Evolutionary conservation across 2,797 vertebrate genomes (phyloP).

Genomic region (Ctenopoma multispine): DNA sequence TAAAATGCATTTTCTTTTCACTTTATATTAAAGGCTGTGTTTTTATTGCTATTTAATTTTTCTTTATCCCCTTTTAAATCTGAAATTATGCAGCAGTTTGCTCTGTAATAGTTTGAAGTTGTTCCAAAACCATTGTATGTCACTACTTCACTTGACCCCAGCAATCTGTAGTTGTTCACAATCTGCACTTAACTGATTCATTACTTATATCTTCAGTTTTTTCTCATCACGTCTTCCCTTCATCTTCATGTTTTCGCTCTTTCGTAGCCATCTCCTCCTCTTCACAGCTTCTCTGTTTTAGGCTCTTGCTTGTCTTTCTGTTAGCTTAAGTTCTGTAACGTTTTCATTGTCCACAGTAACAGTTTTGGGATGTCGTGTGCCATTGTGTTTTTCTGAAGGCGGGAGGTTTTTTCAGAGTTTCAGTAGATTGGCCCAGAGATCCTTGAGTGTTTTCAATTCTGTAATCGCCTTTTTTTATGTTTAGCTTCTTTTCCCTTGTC

Average conservation of each 20-base stretch:
- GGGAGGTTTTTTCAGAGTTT: conserved; percentile 46
- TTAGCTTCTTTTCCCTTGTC: conserved; percentile 56
- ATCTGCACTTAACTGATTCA: conserved; percentile 46
- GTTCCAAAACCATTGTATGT: conserved; percentile 40
- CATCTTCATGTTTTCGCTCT: conserved; percentile 34
- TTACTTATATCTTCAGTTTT: conserved; percentile 31
- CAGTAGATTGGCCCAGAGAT: conserved; percentile 77
- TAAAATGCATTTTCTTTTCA: conserved; percentile 71
- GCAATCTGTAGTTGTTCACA: conserved; percentile 41
- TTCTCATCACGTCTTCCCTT: conserved; percentile 33
- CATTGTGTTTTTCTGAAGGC: conserved; percentile 76
- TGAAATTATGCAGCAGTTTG: conserved; percentile 47
- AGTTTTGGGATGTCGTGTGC: conserved; percentile 80
- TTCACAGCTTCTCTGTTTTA: conserved; percentile 44
- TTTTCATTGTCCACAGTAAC: conserved; percentile 71
- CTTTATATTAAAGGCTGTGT: conserved; percentile 75
- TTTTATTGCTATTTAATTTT: conserved; percentile 78
- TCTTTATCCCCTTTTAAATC: conserved; percentile 54
- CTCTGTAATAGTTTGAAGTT: conserved; percentile 50
- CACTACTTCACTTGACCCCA: conserved; percentile 29
- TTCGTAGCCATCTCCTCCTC: conserved; percentile 31
- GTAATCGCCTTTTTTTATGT: conserved; percentile 63
- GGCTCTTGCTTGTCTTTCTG: conserved; percentile 41
- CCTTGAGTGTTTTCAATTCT: conserved; percentile 72
- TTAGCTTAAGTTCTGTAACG: conserved; percentile 33